phyloP scores from a whole-genome alignment of 2,113 vertebrate genomes.

The Tiliqua scincoides region DNA sequence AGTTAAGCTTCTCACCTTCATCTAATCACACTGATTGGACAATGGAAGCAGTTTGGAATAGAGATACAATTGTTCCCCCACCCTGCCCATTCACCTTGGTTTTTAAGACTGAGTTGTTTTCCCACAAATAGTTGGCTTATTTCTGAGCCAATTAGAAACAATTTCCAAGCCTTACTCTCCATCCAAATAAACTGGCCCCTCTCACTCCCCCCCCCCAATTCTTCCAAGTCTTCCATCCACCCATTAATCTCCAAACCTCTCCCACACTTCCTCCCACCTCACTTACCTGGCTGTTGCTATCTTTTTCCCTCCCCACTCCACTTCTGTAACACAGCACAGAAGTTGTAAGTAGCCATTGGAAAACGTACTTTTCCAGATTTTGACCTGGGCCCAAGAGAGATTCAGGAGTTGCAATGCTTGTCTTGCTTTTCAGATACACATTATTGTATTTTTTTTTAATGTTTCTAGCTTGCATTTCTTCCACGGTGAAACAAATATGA shows the following conservation, averaged over 20 bases:
- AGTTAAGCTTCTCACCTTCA: constrained; percentile 25
- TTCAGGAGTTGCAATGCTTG: too few relatives aligned
- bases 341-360: too few relatives aligned
- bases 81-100: too few relatives aligned
- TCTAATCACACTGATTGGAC: not conserved
- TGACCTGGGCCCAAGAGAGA: not conserved
- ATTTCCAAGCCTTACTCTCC: not conserved
- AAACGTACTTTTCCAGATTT: not conserved
- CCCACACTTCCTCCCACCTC: not conserved
- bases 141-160: not conserved
- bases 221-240: not conserved
- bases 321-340: not conserved
- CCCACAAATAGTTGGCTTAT: not conserved
- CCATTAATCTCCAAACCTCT: not conserved
- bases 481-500: not conserved
- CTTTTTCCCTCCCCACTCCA: not conserved
- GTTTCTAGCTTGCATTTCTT: too few relatives aligned
- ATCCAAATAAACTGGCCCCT: too few relatives aligned
- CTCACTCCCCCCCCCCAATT: not conserved
- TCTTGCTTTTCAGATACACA: not conserved
- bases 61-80: too few relatives aligned
- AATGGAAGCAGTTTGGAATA: not conserved
- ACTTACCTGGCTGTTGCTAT: not conserved
- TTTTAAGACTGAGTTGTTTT: too few relatives aligned
- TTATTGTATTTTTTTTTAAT: too few relatives aligned